Base-by-base conservation (phyloP, 2,888 invertebrate species). In the Odontothrips loti region DNA sequence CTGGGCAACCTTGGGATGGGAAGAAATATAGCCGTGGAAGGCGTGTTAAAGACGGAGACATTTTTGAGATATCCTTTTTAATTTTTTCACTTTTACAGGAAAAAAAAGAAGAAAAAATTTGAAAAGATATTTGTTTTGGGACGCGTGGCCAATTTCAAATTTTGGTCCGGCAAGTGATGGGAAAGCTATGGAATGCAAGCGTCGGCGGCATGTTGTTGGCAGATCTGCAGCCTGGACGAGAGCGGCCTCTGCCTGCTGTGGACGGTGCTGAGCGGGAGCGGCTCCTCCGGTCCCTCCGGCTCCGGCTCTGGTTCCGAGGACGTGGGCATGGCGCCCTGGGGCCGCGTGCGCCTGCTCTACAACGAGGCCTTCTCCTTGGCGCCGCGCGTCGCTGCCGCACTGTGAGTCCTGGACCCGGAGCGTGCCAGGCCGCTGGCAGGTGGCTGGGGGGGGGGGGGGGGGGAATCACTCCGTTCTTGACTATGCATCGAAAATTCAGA, bases 191-290 rank as follows among this genome's bases (percentile, higher is more conserved):
- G n/a, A n/a, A n/a, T n/a, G n/a, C n/a, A 27, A 34, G 80, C 47
- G n/a, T 47, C 17, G 48, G 43, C 20, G n/a, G n/a, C n/a, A n/a
- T n/a, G 3, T 17, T 27, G n/a, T 80, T 85, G 85, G 11, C 82
- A 89, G 89, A 86, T 88, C 80, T 87, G 86, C 51, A 87, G 89
- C 8, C 83, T 89, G 0, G 88, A 89, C 51, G 88, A 88, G 81
- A 86, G 86, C 11, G 89, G 89, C 0, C 83, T 87, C 29, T 82
- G 89, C 4, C 86, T 87, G 9, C 84, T 89, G 80, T 89, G 89
- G 89, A 88, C 87, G 0, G 84, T 89, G 12, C 85, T 89, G 58
- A 82, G 83, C 48, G 79, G 75, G 1, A 81, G 48, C n/a, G n/a
- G n/a, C n/a, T n/a, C n/a, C n/a, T n/a, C n/a, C n/a, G n/a, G n/a